These are phyloP conservation scores for Erythrocercus mccallii DNA, from an alignment of 2,113 vertebrate genomes.

Conservation along the genomic window DNA sequence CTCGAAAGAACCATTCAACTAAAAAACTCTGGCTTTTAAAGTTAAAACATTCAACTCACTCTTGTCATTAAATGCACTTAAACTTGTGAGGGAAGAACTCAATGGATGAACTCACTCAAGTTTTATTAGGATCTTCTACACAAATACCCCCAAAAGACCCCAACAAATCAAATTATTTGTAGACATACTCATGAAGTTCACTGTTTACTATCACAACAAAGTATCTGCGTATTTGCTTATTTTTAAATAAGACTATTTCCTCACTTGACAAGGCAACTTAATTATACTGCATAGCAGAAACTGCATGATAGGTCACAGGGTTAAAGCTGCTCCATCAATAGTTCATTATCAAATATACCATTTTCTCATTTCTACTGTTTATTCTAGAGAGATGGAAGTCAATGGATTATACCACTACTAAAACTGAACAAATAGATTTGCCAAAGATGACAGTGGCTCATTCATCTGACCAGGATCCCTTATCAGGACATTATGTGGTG, in stretches of 20 bases:
- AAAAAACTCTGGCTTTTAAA: background rate
- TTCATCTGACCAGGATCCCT: background rate
- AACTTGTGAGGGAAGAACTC: background rate
- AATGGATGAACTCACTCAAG: accelerated
- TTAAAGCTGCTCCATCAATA: constrained; percentile 18
- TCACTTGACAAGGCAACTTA: constrained; percentile 8
- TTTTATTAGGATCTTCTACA: background rate
- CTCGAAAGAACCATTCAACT: background rate
- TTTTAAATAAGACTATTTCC: background rate
- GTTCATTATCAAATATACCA: background rate
- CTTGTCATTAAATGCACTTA: background rate
- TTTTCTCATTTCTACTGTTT: constrained; percentile 17
- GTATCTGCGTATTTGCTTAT: background rate
- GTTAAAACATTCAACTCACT: background rate
- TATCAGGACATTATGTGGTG: background rate
- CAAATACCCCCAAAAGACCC: background rate
- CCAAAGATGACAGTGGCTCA: background rate
- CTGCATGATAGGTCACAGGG: background rate
- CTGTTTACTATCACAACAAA: background rate
- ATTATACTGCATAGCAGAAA: constrained; percentile 10
- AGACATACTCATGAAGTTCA: background rate
- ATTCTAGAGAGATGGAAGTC: background rate
- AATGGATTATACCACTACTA: background rate
- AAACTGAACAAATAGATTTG: background rate
- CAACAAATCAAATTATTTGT: background rate